Percentiles rank a stretch among this genome's conserved stretches.
Evolutionary conservation across 1,140 invertebrate species (phyloP).

Genomic region (Akabosia matsudoensis): DNA sequence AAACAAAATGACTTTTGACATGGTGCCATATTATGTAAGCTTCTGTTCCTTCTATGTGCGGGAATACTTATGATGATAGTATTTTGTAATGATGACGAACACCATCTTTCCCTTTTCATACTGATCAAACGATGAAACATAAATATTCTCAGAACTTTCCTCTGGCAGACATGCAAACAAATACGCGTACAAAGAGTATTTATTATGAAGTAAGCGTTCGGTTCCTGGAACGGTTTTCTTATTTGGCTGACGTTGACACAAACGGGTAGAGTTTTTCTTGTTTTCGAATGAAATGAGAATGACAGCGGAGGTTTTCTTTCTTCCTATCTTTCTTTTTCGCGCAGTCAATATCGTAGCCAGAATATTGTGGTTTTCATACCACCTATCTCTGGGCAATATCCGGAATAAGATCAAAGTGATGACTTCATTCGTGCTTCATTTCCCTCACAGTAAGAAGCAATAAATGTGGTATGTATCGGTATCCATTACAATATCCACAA

Average conservation of each 20-base stretch:
- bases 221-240: too few species aligned
- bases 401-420: slow-evolving; percentile 22
- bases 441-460: not conserved
- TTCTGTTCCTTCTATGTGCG: too few species aligned
- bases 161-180: not conserved
- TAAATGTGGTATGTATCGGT: not conserved
- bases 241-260: too few species aligned
- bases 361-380: not conserved
- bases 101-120: not conserved
- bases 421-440: slow-evolving; percentile 15
- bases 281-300: not conserved
- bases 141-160: not conserved
- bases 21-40: not conserved
- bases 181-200: not conserved
- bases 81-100: not conserved
- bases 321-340: not conserved
- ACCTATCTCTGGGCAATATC: slow-evolving; percentile 10
- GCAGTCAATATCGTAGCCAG: not conserved
- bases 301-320: not conserved
- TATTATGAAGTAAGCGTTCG: not conserved
- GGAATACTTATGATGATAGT: too few species aligned
- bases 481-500: not conserved
- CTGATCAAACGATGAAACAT: not conserved
- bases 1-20: slow-evolving; percentile 18
- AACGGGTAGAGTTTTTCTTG: not conserved